These are phyloP conservation scores for Timema podura DNA, from an alignment of 2,888 invertebrate species.

Conservation along the genomic window DNA sequence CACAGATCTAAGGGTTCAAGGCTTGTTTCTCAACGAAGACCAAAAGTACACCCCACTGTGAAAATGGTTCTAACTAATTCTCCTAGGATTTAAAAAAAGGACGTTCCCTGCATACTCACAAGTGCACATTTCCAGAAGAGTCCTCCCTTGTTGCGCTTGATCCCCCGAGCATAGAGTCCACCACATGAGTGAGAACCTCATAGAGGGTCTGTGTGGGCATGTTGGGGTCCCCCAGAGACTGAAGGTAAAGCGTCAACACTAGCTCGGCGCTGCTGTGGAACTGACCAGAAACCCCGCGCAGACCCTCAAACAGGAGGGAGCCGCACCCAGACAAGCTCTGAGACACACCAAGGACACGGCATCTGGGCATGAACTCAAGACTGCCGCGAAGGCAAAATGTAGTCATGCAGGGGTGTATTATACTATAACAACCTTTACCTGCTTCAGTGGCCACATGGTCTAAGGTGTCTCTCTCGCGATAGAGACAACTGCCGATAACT, in stretches of 20 bases:
- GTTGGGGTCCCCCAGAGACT: constrained; percentile 53
- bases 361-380: too few relatives aligned
- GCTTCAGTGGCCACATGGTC: too few relatives aligned
- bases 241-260: constrained; percentile 64
- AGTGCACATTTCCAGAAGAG: constrained; percentile 56
- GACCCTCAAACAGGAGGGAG: constrained; percentile 80
- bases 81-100: too few relatives aligned
- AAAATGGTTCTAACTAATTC: too few relatives aligned
- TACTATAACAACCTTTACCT: too few relatives aligned
- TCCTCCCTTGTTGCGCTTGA: constrained; percentile 59
- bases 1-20: too few relatives aligned
- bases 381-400: too few relatives aligned
- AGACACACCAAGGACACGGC: too few relatives aligned
- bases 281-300: constrained; percentile 76
- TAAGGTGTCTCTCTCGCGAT: too few relatives aligned
- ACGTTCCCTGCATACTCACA: constrained; percentile 12
- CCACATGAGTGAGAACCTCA: constrained; percentile 60
- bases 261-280: constrained; percentile 80
- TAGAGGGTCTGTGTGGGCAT: constrained; percentile 55
- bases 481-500: too few relatives aligned
- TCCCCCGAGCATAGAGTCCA: constrained; percentile 58
- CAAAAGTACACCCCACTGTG: neutral
- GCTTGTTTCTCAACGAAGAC: too few relatives aligned
- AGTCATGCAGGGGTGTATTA: too few relatives aligned
- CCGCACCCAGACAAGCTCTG: constrained; percentile 78